These are phyloP conservation scores for Xanthorhoe designata DNA, from an alignment of 2,888 invertebrate species.

Conservation along the genomic window DNA sequence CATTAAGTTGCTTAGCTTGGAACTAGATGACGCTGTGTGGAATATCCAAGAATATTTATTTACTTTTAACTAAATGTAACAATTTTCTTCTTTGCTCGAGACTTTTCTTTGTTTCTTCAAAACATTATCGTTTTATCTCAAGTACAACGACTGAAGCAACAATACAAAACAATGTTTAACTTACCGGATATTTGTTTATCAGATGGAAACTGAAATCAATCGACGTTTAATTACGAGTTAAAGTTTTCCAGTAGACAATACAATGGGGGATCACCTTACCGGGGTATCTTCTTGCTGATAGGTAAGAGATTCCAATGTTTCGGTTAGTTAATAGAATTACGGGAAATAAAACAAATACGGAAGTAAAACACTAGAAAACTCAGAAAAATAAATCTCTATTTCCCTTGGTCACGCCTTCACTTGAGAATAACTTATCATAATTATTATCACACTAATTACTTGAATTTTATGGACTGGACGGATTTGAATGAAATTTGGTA, in stretches of 20 bases:
- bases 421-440: no score
- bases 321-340: slow-evolving; percentile 30
- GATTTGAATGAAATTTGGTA: no score
- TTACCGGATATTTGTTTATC: slow-evolving; percentile 53
- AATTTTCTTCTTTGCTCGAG: no score
- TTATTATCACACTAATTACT: no score
- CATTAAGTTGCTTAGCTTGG: no score
- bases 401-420: no score
- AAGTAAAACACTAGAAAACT: not conserved
- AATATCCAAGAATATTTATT: no score
- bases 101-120: slow-evolving; percentile 9
- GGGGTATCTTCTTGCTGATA: slow-evolving; percentile 61
- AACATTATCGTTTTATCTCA: slow-evolving; percentile 26
- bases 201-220: slow-evolving; percentile 64
- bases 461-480: no score
- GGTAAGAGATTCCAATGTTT: slow-evolving; percentile 55
- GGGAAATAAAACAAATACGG: not conserved
- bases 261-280: slow-evolving; percentile 75
- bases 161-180: slow-evolving; percentile 40
- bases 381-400: no score
- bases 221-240: slow-evolving; percentile 67
- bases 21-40: no score
- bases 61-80: no score
- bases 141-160: slow-evolving; percentile 31
- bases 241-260: slow-evolving; percentile 64